Evolutionary conservation across 2,888 invertebrate genomes (phyloP).

Genomic region (Morpho achilles): DNA sequence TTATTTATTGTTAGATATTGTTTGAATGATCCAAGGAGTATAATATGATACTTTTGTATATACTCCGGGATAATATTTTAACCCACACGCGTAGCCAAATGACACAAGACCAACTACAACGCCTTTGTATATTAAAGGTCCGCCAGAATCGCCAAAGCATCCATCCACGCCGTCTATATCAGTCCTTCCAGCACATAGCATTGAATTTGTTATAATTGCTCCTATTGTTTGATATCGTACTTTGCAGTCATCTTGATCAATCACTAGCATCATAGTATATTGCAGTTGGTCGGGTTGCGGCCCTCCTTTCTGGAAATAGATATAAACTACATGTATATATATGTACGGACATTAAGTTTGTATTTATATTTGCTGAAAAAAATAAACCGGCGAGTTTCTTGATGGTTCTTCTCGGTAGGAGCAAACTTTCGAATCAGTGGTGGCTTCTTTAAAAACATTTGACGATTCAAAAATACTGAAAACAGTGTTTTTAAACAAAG

Average conservation of each 20-base stretch:
- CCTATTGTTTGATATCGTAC: slow-evolving; percentile 53
- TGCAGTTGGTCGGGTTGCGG: slow-evolving; percentile 62
- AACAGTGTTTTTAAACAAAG: too few species aligned
- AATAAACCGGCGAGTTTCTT: too few species aligned
- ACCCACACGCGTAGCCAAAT: slow-evolving; percentile 65
- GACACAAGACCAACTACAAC: slow-evolving; percentile 65
- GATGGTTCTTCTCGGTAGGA: too few species aligned
- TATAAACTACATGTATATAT: neutral
- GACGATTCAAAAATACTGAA: too few species aligned
- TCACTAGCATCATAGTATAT: slow-evolving; percentile 46
- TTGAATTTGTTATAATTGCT: slow-evolving; percentile 54
- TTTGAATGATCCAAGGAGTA: slow-evolving; percentile 64
- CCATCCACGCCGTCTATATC: slow-evolving; percentile 63
- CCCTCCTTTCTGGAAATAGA: slow-evolving; percentile 45
- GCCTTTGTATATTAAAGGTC: slow-evolving; percentile 65
- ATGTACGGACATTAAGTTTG: too few species aligned
- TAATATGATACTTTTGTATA: slow-evolving; percentile 66
- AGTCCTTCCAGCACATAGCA: slow-evolving; percentile 63
- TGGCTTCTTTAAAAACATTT: too few species aligned
- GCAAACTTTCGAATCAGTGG: too few species aligned
- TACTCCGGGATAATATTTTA: slow-evolving; percentile 63
- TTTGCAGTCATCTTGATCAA: slow-evolving; percentile 52
- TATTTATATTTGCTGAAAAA: too few species aligned
- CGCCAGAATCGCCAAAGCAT: slow-evolving; percentile 69
- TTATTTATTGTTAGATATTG: slow-evolving; percentile 53